These are phyloP conservation scores for Larimichthys crocea DNA, from an alignment of 2,113 vertebrate species.

Conservation along the genomic window DNA sequence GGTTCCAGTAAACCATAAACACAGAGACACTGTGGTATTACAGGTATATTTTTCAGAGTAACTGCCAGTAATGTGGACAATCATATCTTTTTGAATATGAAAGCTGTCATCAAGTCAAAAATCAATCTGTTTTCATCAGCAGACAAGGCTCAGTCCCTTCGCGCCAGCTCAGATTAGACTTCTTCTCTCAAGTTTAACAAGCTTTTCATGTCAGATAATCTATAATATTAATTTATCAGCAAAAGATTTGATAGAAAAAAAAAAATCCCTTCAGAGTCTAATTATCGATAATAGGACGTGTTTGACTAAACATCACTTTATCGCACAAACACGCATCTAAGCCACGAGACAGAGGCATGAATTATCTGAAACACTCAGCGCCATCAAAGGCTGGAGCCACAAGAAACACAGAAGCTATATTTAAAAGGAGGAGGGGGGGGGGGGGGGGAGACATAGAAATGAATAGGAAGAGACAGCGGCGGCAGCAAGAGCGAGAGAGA, in stretches of 20 bases:
- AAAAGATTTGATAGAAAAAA: background rate
- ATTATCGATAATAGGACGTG: constrained; percentile 30
- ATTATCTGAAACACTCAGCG: constrained; percentile 58
- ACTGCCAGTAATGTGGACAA: background rate
- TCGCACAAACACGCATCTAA: constrained; percentile 52
- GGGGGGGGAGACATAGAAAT: constrained; percentile 46
- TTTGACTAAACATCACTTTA: constrained; percentile 47
- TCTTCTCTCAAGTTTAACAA: background rate
- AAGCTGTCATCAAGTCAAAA: background rate
- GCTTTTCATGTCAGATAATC: constrained; percentile 2
- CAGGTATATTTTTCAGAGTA: background rate
- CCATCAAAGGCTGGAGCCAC: constrained; percentile 68
- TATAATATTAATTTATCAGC: constrained; percentile 24
- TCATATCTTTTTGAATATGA: background rate
- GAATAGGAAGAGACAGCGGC: constrained; percentile 42
- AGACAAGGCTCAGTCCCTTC: background rate
- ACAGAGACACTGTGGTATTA: background rate
- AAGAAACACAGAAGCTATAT: constrained; percentile 72
- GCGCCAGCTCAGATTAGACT: background rate
- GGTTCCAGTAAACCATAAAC: constrained; percentile 1
- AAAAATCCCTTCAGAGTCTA: constrained; percentile 17
- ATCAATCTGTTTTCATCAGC: background rate
- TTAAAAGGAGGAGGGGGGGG: constrained; percentile 56
- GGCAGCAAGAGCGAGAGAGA: too few relatives aligned
- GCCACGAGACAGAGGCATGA: constrained; percentile 45